Evolutionary conservation across 1,140 invertebrate species (phyloP).

Genomic region (Drosophila sproati): DNA sequence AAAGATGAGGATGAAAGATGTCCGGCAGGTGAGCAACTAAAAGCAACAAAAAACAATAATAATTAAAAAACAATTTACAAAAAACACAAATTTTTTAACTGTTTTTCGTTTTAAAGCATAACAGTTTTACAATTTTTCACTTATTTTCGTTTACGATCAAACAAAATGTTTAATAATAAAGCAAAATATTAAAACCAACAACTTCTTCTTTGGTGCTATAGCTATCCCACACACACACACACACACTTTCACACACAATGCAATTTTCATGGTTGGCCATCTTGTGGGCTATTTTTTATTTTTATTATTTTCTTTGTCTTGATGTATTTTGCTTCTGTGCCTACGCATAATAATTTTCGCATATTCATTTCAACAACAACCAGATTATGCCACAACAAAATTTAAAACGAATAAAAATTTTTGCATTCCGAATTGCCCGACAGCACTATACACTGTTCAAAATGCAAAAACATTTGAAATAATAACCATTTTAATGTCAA

Average conservation of each 20-base stretch:
- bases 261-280: slow-evolving; percentile 61
- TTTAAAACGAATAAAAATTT: not conserved
- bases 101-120: slow-evolving; percentile 31
- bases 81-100: slow-evolving; percentile 33
- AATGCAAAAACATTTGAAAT: not conserved
- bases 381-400: slow-evolving; percentile 20
- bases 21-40: slow-evolving; percentile 87
- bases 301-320: slow-evolving; percentile 35
- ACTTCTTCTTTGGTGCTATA: slow-evolving; percentile 59
- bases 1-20: slow-evolving; percentile 88
- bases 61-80: slow-evolving; percentile 37
- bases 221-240: slow-evolving; percentile 34
- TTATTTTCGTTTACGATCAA: slow-evolving; percentile 32
- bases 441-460: not conserved
- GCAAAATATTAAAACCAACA: slow-evolving; percentile 27
- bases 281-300: slow-evolving; percentile 37
- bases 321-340: slow-evolving; percentile 48
- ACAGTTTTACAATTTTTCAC: slow-evolving; percentile 34
- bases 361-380: slow-evolving; percentile 54
- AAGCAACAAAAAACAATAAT: slow-evolving; percentile 49
- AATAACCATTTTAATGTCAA: not conserved
- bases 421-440: not conserved
- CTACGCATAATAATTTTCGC: slow-evolving; percentile 77
- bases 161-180: slow-evolving; percentile 1
- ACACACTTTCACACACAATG: slow-evolving; percentile 15